Evolutionary conservation across 2,888 invertebrate genomes (phyloP).

Genomic region (Cheilosia soror): DNA sequence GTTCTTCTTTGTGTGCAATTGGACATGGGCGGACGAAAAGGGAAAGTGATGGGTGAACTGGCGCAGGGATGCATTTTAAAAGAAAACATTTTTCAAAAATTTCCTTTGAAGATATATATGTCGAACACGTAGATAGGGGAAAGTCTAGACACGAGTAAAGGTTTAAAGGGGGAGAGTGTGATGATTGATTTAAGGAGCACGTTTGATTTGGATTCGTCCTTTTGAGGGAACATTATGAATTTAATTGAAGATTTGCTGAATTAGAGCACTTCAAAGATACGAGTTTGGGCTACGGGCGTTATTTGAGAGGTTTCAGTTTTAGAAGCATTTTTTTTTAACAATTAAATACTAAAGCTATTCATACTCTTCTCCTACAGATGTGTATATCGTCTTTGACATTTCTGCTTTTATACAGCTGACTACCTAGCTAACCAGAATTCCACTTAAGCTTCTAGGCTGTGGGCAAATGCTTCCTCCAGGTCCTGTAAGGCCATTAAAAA

Average conservation of each 20-base stretch:
- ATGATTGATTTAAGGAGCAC: conserved; percentile 24
- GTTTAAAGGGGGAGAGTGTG: neutral
- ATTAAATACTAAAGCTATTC: too few species aligned
- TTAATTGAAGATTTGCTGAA: conserved; percentile 9
- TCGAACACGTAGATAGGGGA: conserved; percentile 5
- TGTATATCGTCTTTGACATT: too few species aligned
- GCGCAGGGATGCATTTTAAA: conserved; percentile 6
- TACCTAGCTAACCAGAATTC: too few species aligned
- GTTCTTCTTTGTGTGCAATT: conserved; percentile 26
- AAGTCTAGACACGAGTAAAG: conserved; percentile 39
- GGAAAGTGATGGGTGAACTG: conserved; percentile 18
- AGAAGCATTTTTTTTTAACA: too few species aligned
- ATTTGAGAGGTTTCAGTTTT: too few species aligned
- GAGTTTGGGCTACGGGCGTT: too few species aligned
- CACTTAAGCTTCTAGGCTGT: too few species aligned
- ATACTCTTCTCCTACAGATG: too few species aligned
- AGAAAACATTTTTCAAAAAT: conserved; percentile 50
- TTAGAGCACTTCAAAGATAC: too few species aligned
- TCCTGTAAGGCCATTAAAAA: too few species aligned
- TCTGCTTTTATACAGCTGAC: too few species aligned
- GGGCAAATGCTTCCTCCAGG: too few species aligned
- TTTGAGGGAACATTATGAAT: conserved; percentile 34
- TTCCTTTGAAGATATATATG: conserved; percentile 7
- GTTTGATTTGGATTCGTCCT: conserved; percentile 12
- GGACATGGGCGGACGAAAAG: conserved; percentile 1